Evolutionary conservation across 2,797 vertebrate species (phyloP).

Genomic region (Rhodeus uyekii): DNA sequence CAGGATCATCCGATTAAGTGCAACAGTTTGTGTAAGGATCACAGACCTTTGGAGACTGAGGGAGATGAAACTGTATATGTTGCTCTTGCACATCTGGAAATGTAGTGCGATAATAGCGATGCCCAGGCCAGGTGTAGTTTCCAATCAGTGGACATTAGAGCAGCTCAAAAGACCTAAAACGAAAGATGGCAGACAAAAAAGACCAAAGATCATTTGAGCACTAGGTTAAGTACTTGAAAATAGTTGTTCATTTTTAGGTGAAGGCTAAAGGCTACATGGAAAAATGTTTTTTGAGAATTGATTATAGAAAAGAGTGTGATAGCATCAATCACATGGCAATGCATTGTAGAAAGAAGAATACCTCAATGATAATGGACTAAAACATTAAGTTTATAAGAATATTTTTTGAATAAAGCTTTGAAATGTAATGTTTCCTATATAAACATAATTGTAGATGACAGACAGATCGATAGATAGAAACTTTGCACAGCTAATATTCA

Average conservation of each 20-base stretch:
- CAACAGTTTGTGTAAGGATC: constrained; percentile 29
- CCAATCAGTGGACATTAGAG: constrained; percentile 33
- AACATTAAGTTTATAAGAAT: too few species aligned
- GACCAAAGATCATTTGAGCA: background rate
- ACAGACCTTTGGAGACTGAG: constrained; percentile 5
- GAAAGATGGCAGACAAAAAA: background rate
- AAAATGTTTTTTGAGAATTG: too few species aligned
- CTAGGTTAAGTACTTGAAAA: background rate
- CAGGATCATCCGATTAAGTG: constrained; percentile 28
- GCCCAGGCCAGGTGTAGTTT: constrained; percentile 33
- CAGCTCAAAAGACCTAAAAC: constrained; percentile 15
- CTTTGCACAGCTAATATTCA: constrained; percentile 54
- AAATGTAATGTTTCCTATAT: background rate
- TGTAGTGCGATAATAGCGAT: constrained; percentile 24
- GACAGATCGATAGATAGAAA: background rate
- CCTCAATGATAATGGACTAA: too few species aligned
- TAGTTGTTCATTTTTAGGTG: background rate
- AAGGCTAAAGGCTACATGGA: too few species aligned
- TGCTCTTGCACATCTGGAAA: constrained; percentile 41
- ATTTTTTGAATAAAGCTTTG: too few species aligned
- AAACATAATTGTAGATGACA: background rate
- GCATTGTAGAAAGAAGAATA: too few species aligned
- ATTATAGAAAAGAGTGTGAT: too few species aligned
- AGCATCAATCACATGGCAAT: too few species aligned
- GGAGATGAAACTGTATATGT: constrained; percentile 9